A percentile compares a stretch with the other conserved stretches of the same genome.
These are phyloP conservation scores for Hypselothyrea guttata DNA, from an alignment of 2,888 invertebrate species.

Conservation along the genomic window DNA sequence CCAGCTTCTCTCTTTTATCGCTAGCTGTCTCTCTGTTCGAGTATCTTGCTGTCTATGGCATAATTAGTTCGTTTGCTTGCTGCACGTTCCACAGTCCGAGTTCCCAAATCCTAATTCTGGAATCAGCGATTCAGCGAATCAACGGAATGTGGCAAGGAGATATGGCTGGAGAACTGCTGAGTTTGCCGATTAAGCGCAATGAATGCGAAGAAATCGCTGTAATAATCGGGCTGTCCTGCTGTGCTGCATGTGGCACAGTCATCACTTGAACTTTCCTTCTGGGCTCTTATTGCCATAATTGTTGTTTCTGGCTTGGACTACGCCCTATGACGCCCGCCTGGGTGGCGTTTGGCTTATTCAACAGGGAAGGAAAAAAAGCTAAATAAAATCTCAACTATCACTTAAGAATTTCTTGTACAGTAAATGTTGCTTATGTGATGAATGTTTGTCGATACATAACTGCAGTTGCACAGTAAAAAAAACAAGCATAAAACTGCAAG, in stretches of 20 bases:
- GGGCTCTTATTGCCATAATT: constrained; percentile 14
- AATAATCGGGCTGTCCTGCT: constrained; percentile 63
- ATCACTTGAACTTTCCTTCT: constrained; percentile 63
- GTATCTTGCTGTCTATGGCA: constrained; percentile 39
- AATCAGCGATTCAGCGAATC: constrained; percentile 58
- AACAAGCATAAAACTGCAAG: constrained; percentile 63
- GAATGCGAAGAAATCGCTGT: constrained; percentile 71
- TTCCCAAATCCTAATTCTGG: constrained; percentile 21
- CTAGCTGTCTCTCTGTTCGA: constrained; percentile 13
- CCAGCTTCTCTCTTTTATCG: constrained; percentile 6
- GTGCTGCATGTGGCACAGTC: constrained; percentile 46
- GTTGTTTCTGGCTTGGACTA: neutral
- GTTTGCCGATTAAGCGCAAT: constrained; percentile 73
- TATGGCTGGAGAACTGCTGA: constrained; percentile 43
- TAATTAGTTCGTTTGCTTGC: constrained; percentile 75
- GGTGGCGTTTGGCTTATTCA: constrained; percentile 52
- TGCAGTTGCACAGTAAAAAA: constrained; percentile 45
- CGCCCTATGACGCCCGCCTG: constrained; percentile 11
- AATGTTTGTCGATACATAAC: too few species aligned
- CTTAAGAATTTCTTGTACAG: constrained; percentile 61
- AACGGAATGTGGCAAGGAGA: neutral
- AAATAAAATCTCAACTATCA: constrained; percentile 62
- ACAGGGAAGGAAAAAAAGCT: constrained; percentile 1
- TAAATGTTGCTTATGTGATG: too few species aligned
- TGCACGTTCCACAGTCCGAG: constrained; percentile 42